Conservation (phyloP, 1,140 invertebrate genomes). For the Anadara kagoshimensis region DNA sequence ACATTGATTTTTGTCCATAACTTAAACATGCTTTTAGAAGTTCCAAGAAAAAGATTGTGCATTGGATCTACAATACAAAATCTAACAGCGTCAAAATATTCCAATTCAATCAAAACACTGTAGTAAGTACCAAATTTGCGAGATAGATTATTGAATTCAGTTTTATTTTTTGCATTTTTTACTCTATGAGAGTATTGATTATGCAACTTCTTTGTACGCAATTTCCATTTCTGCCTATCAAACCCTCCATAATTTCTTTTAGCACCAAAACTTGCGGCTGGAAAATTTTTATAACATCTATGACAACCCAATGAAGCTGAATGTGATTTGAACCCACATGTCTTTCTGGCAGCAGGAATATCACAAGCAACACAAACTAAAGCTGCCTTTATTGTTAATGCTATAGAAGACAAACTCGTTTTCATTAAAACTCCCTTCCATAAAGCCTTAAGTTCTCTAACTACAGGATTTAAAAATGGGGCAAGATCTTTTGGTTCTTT, state of each 20-base stretch:
- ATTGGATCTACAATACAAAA: constrained; percentile 39
- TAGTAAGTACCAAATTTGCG: neutral
- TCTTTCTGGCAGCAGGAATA: constrained; percentile 41
- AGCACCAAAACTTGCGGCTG: constrained; percentile 8
- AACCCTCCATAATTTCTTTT: constrained; percentile 5
- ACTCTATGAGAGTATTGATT: no score
- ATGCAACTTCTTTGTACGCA: no score
- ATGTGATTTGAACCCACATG: constrained; percentile 42
- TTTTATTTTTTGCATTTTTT: constrained; percentile 1
- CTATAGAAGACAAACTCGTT: neutral
- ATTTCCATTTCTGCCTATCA: neutral
- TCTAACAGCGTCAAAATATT: constrained; percentile 35
- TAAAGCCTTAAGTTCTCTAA: constrained; percentile 31
- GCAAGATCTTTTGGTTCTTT: constrained; percentile 32
- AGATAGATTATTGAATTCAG: neutral
- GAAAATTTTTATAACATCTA: constrained; percentile 31
- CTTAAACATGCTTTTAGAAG: constrained; percentile 25
- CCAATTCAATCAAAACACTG: constrained; percentile 17
- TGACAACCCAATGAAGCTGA: constrained; percentile 34
- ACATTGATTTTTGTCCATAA: constrained; percentile 21
- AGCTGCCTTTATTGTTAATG: constrained; percentile 26
- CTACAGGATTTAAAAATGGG: constrained; percentile 34
- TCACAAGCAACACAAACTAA: constrained; percentile 43
- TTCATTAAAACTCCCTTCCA: constrained; percentile 16
- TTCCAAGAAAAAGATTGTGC: constrained; percentile 33